Base-by-base conservation (phyloP, 2,113 vertebrate species). In the Morone saxatilis region DNA sequence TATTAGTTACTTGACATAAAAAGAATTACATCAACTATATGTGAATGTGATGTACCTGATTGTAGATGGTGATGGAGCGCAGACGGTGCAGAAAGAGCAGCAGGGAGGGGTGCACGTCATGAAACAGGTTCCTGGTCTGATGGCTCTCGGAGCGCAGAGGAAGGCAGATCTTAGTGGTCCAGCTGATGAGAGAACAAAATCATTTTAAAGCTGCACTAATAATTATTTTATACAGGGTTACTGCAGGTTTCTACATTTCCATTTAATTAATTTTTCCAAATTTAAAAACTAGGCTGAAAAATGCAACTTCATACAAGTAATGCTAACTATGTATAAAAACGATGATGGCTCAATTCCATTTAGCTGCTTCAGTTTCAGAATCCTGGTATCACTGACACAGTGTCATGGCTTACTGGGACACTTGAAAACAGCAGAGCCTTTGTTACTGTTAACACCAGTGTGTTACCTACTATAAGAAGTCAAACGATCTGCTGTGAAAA, bases 11-110 rank as follows among this genome's bases (percentile, higher is more conserved):
- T 45, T 71, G 9, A 31, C 2, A 12, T 22, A 19, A 45, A 47
- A 57, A 9, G 25, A 16, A n/a, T 10, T 6, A 14, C 1, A 11
- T 31, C 40, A 38, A 1, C 7, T 60, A 4, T 67, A 20, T 17
- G 13, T 38, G 38, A 40, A 50, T 22, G 19, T 25, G 11, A 66
- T 25, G 25, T 31, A 96, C 96, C 92, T 95, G 91, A 31, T 94
- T 95, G 90, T 92, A 92, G 83, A 96, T 95, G 82, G 86, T 89
- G 80, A 96, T 95, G 69, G 93, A 95, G 66, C 95, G 95, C 53
- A 96, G 92, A 56, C 96, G 94, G 80, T 96, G 96, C 48, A 96
- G 93, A 56, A 96, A 96, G 71, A 96, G 94, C 56, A 96, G 94
- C 65, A 96, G 86, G 7, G 96, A 96, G 0, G 96, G 95, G 84